A percentile compares a stretch with the other conserved stretches of the same genome.
Conservation (phyloP, 2,113 vertebrate genomes). For the Cebus imitator region DNA sequence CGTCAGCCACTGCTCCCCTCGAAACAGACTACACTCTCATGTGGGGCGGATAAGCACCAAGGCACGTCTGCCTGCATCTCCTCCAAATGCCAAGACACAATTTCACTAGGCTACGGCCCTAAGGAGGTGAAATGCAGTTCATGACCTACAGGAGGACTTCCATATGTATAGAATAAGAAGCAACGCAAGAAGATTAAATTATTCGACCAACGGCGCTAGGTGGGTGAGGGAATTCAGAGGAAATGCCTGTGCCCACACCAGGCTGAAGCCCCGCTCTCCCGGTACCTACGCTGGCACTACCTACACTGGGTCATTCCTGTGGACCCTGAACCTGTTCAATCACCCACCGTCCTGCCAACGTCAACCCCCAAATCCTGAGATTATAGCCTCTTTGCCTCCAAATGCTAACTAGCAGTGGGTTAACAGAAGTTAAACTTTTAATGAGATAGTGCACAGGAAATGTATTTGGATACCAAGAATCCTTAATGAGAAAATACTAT, state of each 20-base stretch:
- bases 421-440: background rate
- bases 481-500: background rate
- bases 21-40: fast-evolving
- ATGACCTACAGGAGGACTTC: background rate
- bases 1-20: background rate
- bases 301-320: background rate
- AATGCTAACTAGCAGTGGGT: background rate
- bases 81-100: fast-evolving
- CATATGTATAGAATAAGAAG: background rate
- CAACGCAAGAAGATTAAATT: background rate
- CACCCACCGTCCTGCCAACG: background rate
- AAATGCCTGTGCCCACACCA: fast-evolving
- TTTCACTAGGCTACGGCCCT: fast-evolving
- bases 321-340: background rate
- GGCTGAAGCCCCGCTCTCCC: fast-evolving
- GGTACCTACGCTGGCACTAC: fast-evolving
- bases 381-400: background rate
- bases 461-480: background rate
- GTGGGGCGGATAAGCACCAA: fast-evolving
- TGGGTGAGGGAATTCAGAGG: fast-evolving
- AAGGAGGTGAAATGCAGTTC: background rate
- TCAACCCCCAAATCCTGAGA: background rate
- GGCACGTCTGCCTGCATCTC: fast-evolving
- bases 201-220: background rate
- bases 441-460: background rate